phyloP scores from a whole-genome alignment of 2,113 vertebrate species.

The Poeciliopsis occidentalis region DNA sequence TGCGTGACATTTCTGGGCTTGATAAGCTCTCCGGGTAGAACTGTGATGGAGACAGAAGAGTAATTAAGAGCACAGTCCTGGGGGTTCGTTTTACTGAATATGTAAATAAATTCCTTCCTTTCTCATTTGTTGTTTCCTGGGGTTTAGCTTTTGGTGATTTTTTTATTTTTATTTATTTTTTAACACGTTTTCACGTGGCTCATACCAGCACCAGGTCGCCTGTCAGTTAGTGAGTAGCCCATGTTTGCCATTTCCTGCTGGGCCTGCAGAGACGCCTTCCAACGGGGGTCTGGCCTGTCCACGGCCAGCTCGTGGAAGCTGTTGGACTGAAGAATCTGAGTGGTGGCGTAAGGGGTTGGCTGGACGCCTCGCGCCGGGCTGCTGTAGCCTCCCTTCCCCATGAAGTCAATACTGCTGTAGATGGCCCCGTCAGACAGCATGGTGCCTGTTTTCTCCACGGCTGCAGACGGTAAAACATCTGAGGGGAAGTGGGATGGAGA shows the following conservation, averaged over 20 bases:
- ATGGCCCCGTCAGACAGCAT: constrained; percentile 98
- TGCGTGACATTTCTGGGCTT: constrained; percentile 81
- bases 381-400: constrained; percentile 91
- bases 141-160: constrained; percentile 24
- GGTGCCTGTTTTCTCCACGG: constrained; percentile 92
- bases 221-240: constrained; percentile 91
- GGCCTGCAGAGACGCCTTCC: constrained; percentile 93
- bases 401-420: constrained; percentile 98
- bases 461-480: constrained; percentile 89
- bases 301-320: constrained; percentile 95
- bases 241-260: constrained; percentile 92
- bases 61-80: constrained; percentile 76
- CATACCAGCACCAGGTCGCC: constrained; percentile 91
- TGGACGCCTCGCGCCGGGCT: constrained; percentile 89
- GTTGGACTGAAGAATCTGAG: constrained; percentile 94
- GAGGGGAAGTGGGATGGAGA: constrained; percentile 71
- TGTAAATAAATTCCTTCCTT: constrained; percentile 66
- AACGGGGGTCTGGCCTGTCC: constrained; percentile 92
- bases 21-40: constrained; percentile 73
- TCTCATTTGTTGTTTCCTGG: constrained; percentile 28
- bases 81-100: constrained; percentile 68
- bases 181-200: constrained; percentile 30
- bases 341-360: constrained; percentile 93
- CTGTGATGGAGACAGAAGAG: constrained; percentile 71
- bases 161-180: neutral